Conservation (phyloP, 2,888 invertebrate species). For the Blera fallax region DNA sequence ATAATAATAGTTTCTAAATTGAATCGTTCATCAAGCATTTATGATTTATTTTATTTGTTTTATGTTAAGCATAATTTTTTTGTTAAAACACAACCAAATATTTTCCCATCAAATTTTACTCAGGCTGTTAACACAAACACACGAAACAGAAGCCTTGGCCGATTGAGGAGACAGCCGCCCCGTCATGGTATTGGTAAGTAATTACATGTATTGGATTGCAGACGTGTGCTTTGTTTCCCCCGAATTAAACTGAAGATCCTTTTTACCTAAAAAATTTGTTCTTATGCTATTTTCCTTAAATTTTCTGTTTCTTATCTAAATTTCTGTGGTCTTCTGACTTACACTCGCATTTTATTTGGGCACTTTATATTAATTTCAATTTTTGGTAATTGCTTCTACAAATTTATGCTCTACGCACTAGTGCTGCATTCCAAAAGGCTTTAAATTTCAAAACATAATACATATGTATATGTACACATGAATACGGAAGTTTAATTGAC, state of each 20-base stretch:
- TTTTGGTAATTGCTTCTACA: neutral
- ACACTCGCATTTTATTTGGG: neutral
- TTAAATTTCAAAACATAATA: no score
- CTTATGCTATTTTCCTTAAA: neutral
- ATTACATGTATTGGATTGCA: conserved; percentile 1
- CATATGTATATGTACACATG: no score
- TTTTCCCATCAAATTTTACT: conserved; percentile 77
- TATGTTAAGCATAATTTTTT: conserved; percentile 60
- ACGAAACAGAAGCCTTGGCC: conserved; percentile 83
- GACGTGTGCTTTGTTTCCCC: conserved; percentile 2
- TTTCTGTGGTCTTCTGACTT: neutral
- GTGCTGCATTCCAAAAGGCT: no score
- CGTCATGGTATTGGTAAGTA: conserved; percentile 83
- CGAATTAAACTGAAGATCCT: neutral
- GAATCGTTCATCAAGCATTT: conserved; percentile 21
- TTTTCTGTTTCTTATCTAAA: neutral
- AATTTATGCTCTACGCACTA: neutral
- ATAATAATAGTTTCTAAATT: conserved; percentile 2
- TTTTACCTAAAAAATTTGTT: neutral
- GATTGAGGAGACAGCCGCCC: conserved; percentile 83
- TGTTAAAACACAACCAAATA: conserved; percentile 68
- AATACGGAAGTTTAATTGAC: no score
- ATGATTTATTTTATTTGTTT: conserved; percentile 32
- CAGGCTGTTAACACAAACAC: conserved; percentile 83
- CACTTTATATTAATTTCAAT: neutral